A percentile compares a stretch with the other conserved stretches of the same genome.
These are phyloP conservation scores for Radopholus similis DNA, from an alignment of 1,140 invertebrate species.

Conservation along the genomic window DNA sequence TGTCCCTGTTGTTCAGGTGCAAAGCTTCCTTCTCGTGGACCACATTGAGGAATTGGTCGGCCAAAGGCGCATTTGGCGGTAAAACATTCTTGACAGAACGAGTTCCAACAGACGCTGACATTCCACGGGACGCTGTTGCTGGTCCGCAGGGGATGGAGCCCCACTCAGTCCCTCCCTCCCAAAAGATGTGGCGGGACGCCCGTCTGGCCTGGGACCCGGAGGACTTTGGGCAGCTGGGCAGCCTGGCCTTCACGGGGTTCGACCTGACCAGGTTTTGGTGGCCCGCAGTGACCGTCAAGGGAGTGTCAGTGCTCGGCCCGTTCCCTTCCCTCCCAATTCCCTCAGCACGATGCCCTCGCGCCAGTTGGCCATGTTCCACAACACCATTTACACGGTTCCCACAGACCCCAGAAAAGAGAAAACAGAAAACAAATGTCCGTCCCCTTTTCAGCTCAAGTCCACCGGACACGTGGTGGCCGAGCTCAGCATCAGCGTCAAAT, in stretches of 20 bases:
- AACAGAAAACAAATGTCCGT: background rate
- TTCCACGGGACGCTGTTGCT: slow-evolving; percentile 13
- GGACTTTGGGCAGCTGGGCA: slow-evolving; percentile 14
- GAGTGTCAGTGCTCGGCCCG: background rate
- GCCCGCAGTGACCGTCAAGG: slow-evolving; percentile 9
- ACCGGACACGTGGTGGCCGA: slow-evolving; percentile 6
- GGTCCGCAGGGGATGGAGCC: background rate
- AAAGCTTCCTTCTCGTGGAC: slow-evolving; percentile 12
- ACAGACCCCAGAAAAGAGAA: too few relatives aligned
- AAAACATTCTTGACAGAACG: slow-evolving; percentile 11
- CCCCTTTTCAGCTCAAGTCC: slow-evolving; percentile 1
- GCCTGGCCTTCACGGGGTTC: slow-evolving; percentile 14
- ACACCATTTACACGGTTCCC: slow-evolving; percentile 11
- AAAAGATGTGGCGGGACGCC: slow-evolving; percentile 14
- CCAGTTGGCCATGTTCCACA: slow-evolving; percentile 11
- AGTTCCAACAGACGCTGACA: slow-evolving; percentile 3
- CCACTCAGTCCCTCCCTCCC: background rate
- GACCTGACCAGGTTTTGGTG: slow-evolving; percentile 12
- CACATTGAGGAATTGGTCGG: slow-evolving; percentile 14
- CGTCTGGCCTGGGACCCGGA: slow-evolving; percentile 4
- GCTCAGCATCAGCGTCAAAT: slow-evolving; percentile 6
- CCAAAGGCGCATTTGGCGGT: background rate
- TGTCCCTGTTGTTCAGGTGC: slow-evolving; percentile 1
- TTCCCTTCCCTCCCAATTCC: background rate
- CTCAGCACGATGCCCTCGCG: slow-evolving; percentile 7